Base-by-base conservation (phyloP, 2,888 invertebrate species). In the Cryptus viduatorius region DNA sequence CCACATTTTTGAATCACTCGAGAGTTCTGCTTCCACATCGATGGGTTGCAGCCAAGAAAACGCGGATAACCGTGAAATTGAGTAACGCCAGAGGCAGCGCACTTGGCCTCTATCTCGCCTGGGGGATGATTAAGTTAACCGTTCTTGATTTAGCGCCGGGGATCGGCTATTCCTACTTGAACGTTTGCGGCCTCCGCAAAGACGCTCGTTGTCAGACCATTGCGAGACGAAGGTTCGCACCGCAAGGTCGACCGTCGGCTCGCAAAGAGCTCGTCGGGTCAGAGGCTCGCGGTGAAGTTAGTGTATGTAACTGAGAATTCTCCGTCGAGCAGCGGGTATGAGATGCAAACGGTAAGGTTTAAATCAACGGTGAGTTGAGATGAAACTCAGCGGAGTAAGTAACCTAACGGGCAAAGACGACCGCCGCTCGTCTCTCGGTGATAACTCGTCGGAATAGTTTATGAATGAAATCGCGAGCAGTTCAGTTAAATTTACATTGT, bases 201-300 rank as follows among this genome's bases (percentile, higher is more conserved):
- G 88, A 89, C 87, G 89, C 87, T 89, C 89, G 87, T 89, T 86
- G 90, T 80, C 89, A 89, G 89, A 87, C 87, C 86, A 86, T 88
- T 82, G 71, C 84, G 89, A 91, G 92, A 92, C 91, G 92, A 91
- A 92, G 92, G 92, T 92, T 88, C 88, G 90, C 89, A 91, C 91
- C 85, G 82, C 85, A 85, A 85, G 71, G 76, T 79, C 85, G 85
- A 68, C 82, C 85, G 79, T 64, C 85, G 85, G 85, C 82, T 67
- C 65, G 78, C 82, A 0, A 37, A 7, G 37, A 73, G 76, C 76
- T 61, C 24, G 53, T 53, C 82, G 85, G 82, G 46, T 85, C 82
- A 85, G 44, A 68, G 76, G 48, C 56, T 50, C 42, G 29, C 31
- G 44, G 48, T 42, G 24, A 16, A 48, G 12, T 19, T 12, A 50